Percentiles rank a stretch among this genome's conserved stretches.
Evolutionary conservation across 2,113 vertebrate species (phyloP).

Genomic region (Anhinga rufa): DNA sequence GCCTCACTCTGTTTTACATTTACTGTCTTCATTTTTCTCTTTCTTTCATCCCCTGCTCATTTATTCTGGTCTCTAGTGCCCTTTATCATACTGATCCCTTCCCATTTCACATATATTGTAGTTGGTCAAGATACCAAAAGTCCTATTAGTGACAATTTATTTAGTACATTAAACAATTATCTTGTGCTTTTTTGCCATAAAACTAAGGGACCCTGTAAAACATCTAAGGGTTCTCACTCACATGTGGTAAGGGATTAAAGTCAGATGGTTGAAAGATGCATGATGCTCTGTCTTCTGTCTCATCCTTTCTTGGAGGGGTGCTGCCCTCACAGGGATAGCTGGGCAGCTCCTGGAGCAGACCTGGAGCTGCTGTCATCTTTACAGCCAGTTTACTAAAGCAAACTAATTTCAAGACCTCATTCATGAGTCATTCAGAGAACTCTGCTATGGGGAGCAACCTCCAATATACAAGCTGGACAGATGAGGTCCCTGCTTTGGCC

Average conservation of each 20-base stretch:
- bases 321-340: not conserved
- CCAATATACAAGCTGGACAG: not conserved
- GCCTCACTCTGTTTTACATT: not conserved
- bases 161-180: not conserved
- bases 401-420: not conserved
- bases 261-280: not conserved
- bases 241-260: not conserved
- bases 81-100: constrained; percentile 32
- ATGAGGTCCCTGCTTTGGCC: not conserved
- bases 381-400: not conserved
- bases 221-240: not conserved
- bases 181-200: not conserved
- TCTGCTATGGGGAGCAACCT: not conserved
- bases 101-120: not conserved
- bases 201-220: constrained; percentile 35
- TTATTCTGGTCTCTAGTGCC: not conserved
- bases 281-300: not conserved
- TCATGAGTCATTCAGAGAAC: not conserved
- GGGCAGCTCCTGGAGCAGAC: not conserved
- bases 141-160: not conserved
- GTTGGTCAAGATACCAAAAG: not conserved
- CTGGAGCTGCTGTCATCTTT: not conserved
- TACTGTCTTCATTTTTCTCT: constrained; percentile 10
- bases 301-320: not conserved
- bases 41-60: constrained; percentile 24